Evolutionary conservation across 1,140 invertebrate species (phyloP).

Genomic region (Augochlora pura): DNA sequence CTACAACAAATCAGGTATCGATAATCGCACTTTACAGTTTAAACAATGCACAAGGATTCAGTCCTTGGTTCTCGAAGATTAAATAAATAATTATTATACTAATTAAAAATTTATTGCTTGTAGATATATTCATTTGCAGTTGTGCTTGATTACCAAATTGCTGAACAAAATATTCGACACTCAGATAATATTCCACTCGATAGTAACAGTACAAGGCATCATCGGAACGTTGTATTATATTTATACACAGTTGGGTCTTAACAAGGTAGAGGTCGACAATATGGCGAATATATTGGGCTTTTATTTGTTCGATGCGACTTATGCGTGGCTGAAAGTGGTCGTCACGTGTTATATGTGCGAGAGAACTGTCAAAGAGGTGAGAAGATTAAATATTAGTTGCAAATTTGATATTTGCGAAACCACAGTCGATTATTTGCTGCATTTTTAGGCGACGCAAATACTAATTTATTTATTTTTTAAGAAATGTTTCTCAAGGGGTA

Average conservation of each 20-base stretch:
- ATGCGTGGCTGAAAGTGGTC: neutral
- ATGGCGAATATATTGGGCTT: too few species aligned
- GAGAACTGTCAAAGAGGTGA: constrained; percentile 30
- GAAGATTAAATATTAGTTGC: neutral
- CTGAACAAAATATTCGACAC: constrained; percentile 12
- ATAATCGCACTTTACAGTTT: too few species aligned
- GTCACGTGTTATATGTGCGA: constrained; percentile 15
- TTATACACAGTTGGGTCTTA: neutral
- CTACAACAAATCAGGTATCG: constrained; percentile 14
- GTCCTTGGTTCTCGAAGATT: too few species aligned
- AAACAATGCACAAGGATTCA: too few species aligned
- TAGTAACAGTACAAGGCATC: neutral
- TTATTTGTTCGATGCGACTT: too few species aligned
- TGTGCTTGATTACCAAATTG: constrained; percentile 29
- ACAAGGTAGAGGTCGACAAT: too few species aligned
- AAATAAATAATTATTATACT: too few species aligned
- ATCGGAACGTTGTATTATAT: constrained; percentile 15
- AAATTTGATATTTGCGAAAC: too few species aligned
- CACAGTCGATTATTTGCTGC: too few species aligned
- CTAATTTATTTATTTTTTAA: too few species aligned
- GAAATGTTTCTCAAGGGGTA: too few species aligned
- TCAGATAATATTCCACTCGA: constrained; percentile 18
- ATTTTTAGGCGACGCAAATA: too few species aligned
- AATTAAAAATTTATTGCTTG: neutral
- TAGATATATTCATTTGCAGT: constrained; percentile 53